A percentile compares a stretch with the other conserved stretches of the same genome.
Evolutionary conservation across 2,797 vertebrate genomes (phyloP).

Genomic region (Alauda arvensis): DNA sequence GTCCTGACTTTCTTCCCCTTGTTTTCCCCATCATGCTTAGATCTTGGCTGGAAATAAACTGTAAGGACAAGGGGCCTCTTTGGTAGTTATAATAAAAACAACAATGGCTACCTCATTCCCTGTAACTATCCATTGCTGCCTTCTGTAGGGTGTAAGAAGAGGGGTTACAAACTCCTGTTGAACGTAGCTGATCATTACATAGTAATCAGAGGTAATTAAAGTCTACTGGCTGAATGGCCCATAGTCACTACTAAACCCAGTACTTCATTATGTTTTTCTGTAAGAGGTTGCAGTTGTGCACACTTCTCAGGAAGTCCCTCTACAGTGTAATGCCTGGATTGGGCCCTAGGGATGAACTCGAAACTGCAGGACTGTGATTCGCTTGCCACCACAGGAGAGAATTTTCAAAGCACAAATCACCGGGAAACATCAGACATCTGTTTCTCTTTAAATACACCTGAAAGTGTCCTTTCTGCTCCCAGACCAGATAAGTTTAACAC

Average conservation of each 20-base stretch:
- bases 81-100: not conserved
- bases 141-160: not conserved
- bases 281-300: not conserved
- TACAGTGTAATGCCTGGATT: not conserved
- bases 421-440: not conserved
- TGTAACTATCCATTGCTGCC: not conserved
- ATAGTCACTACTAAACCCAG: not conserved
- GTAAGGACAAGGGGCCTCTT: not conserved
- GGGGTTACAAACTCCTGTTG: not conserved
- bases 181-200: not conserved
- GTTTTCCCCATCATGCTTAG: not conserved
- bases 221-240: not conserved
- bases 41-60: not conserved
- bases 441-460: constrained; percentile 1
- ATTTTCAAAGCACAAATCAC: not conserved
- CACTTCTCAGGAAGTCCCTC: not conserved
- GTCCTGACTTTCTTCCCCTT: not conserved
- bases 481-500: not conserved
- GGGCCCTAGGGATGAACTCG: not conserved
- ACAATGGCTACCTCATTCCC: not conserved
- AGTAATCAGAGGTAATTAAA: not conserved
- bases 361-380: not conserved
- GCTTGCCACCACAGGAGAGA: not conserved
- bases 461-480: constrained; percentile 12
- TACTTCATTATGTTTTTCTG: not conserved